Percentiles rank a stretch among this genome's conserved stretches.
Conservation (phyloP, 1,140 invertebrate genomes). For the Microplitis mediator region DNA sequence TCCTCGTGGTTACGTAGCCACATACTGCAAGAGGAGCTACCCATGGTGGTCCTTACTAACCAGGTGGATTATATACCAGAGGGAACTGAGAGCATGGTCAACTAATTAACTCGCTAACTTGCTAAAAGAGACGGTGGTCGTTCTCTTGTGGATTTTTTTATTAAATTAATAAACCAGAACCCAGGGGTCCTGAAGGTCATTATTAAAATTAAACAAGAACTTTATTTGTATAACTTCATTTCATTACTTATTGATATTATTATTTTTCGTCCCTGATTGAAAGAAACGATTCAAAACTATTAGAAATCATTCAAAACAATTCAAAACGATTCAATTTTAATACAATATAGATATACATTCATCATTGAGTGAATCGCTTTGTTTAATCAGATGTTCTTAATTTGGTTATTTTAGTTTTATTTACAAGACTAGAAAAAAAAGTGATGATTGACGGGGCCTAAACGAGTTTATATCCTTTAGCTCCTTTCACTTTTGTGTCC, state of each 20-base stretch:
- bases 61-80: constrained; percentile 25
- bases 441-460: not conserved
- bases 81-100: not conserved
- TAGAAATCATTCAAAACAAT: too few relatives aligned
- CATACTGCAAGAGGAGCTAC: not conserved
- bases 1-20: constrained; percentile 24
- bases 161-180: constrained; percentile 18
- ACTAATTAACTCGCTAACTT: constrained; percentile 30
- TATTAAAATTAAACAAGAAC: not conserved
- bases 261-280: too few relatives aligned
- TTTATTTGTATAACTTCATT: not conserved
- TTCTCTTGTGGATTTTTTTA: not conserved
- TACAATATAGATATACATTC: too few relatives aligned
- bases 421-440: not conserved
- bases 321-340: too few relatives aligned
- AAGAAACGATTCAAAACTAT: too few relatives aligned
- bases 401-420: too few relatives aligned
- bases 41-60: constrained; percentile 26
- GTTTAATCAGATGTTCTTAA: too few relatives aligned
- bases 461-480: constrained; percentile 10
- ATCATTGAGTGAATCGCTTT: too few relatives aligned
- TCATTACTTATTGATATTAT: too few relatives aligned
- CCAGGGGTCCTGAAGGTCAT: constrained; percentile 5
- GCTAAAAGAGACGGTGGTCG: constrained; percentile 14
- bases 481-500: too few relatives aligned